These are phyloP conservation scores for Notiomystis cincta DNA, from an alignment of 2,113 vertebrate species.

Conservation along the genomic window DNA sequence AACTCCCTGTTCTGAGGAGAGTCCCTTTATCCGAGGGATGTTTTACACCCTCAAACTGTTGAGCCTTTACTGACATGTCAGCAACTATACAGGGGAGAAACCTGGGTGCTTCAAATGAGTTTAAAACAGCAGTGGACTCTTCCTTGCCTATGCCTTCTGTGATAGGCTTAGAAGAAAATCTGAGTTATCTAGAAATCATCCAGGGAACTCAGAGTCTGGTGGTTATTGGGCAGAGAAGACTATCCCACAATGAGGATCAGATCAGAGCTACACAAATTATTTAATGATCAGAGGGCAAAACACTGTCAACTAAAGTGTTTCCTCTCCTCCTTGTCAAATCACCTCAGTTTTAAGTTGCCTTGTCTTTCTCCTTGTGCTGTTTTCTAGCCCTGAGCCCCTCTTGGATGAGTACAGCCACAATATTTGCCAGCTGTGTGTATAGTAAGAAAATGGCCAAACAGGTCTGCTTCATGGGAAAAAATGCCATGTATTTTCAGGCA, in stretches of 20 bases:
- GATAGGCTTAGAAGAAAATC: not conserved
- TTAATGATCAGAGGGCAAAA: not conserved
- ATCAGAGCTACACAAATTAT: not conserved
- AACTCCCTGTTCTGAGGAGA: not conserved
- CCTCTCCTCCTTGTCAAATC: not conserved
- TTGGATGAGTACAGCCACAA: not conserved
- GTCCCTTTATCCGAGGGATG: not conserved
- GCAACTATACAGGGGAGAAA: not conserved
- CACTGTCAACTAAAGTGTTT: not conserved
- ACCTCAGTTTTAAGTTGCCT: not conserved
- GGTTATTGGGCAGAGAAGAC: not conserved
- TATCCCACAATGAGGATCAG: not conserved
- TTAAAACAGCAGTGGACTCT: not conserved
- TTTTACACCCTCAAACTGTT: rapidly evolving
- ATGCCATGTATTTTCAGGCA: not conserved
- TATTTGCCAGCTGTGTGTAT: not conserved
- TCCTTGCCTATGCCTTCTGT: not conserved
- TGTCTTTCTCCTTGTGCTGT: not conserved
- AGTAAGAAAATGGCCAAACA: not conserved
- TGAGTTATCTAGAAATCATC: not conserved
- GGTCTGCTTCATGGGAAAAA: not conserved
- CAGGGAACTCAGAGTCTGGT: not conserved
- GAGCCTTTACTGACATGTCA: not conserved
- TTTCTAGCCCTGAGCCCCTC: not conserved
- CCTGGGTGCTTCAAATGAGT: not conserved